Evolutionary conservation across 2,797 vertebrate species (phyloP).

Genomic region (Peromyscus nudipes): DNA sequence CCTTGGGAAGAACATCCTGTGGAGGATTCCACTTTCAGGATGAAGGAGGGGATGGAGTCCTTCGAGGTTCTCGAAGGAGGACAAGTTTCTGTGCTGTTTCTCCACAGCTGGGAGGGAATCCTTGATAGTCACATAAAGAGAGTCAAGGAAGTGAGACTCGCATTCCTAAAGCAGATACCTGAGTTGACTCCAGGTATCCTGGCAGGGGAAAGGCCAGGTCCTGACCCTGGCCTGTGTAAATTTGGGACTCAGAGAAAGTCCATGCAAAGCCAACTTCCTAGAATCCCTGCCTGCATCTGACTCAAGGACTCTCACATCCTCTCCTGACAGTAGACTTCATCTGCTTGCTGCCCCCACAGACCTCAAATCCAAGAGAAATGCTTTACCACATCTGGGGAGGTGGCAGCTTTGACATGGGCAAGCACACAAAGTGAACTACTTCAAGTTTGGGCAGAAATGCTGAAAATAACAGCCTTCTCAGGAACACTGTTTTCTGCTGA

Average conservation of each 20-base stretch:
- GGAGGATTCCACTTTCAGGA: not conserved
- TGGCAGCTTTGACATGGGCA: rapidly evolving
- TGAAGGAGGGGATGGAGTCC: not conserved
- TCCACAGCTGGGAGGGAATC: not conserved
- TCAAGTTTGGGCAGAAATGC: constrained; percentile 52
- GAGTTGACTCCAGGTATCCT: not conserved
- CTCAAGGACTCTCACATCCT: not conserved
- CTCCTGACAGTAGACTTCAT: rapidly evolving
- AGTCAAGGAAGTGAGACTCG: too few species aligned
- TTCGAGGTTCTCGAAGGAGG: not conserved
- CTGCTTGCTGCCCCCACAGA: rapidly evolving
- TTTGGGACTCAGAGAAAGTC: rapidly evolving
- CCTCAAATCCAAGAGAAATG: rapidly evolving
- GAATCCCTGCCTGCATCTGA: rapidly evolving
- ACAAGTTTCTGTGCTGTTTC: too few species aligned
- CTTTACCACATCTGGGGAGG: not conserved
- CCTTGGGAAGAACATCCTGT: not conserved
- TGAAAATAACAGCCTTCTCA: constrained; percentile 60
- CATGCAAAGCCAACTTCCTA: too few species aligned
- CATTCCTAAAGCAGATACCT: too few species aligned
- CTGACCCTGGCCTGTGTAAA: too few species aligned
- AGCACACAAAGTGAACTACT: not conserved
- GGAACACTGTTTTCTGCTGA: constrained; percentile 76
- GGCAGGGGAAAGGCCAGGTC: not conserved
- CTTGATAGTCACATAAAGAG: not conserved